Evolutionary conservation across 2,888 invertebrate genomes (phyloP).

Genomic region (Cerastoderma edule): DNA sequence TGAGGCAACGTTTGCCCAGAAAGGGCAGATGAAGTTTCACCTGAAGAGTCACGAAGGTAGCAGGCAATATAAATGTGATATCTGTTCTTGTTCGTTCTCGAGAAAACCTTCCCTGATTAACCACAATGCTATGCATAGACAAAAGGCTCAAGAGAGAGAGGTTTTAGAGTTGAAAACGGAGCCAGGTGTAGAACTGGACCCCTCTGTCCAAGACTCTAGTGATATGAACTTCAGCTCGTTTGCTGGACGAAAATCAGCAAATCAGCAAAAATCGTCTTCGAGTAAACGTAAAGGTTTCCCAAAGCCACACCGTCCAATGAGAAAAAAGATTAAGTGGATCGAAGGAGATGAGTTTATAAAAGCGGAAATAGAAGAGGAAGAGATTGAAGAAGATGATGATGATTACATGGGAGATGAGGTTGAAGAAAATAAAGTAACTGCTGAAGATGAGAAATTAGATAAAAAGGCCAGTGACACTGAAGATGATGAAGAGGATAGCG

Average conservation of each 20-base stretch:
- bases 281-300: slow-evolving; percentile 6
- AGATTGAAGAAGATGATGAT: not conserved
- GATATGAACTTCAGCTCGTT: not conserved
- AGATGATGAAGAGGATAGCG: not conserved
- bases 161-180: slow-evolving; percentile 1
- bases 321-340: not conserved
- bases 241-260: not conserved
- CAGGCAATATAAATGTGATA: slow-evolving; percentile 14
- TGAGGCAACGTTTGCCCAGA: slow-evolving; percentile 19
- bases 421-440: not conserved
- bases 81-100: slow-evolving; percentile 8
- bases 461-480: not conserved
- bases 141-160: slow-evolving; percentile 12
- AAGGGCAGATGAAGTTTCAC: slow-evolving; percentile 17
- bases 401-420: not conserved
- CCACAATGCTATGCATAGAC: slow-evolving; percentile 14
- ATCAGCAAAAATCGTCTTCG: not conserved
- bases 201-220: not conserved
- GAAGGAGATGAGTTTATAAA: not conserved
- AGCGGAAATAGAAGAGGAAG: slow-evolving; percentile 7
- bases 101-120: slow-evolving; percentile 18
- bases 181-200: not conserved
- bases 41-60: slow-evolving; percentile 12
- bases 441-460: not conserved
- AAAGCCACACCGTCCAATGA: not conserved